Evolutionary conservation across 2,113 vertebrate genomes (phyloP).

Genomic region (Chauna torquata): DNA sequence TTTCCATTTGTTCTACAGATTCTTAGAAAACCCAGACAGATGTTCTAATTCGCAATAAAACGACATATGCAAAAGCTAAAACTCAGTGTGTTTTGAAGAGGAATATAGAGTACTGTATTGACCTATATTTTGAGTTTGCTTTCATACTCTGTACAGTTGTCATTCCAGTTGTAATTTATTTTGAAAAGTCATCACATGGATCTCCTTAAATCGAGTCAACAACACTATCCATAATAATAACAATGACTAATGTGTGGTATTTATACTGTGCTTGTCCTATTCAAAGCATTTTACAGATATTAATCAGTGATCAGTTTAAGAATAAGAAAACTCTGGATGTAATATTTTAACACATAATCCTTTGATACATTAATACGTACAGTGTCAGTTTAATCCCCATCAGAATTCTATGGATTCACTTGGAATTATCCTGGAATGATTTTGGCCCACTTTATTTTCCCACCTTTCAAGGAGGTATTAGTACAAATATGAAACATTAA

Average conservation of each 20-base stretch:
- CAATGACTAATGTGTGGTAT: not conserved
- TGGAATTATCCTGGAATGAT: not conserved
- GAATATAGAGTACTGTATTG: not conserved
- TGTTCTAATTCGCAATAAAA: conserved; percentile 32
- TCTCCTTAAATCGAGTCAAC: conserved; percentile 10
- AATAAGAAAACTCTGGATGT: not conserved
- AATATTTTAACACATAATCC: not conserved
- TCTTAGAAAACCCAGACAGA: conserved; percentile 33
- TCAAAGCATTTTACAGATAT: conserved; percentile 4
- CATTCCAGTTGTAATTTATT: not conserved
- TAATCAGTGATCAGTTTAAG: not conserved
- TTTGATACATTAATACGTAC: not conserved
- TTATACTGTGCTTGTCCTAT: not conserved
- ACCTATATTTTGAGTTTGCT: not conserved
- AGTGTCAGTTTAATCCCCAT: not conserved
- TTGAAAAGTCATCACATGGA: not conserved
- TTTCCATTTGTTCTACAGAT: conserved; percentile 9
- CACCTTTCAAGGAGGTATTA: not conserved
- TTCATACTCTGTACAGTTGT: not conserved
- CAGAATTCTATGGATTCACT: not conserved
- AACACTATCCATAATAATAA: not conserved
- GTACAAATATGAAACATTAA: not conserved
- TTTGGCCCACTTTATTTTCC: not conserved
- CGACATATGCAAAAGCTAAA: not conserved
- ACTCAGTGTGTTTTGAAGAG: not conserved